These are phyloP conservation scores for Copidosoma aretas DNA, from an alignment of 2,888 invertebrate species.

Conservation along the genomic window DNA sequence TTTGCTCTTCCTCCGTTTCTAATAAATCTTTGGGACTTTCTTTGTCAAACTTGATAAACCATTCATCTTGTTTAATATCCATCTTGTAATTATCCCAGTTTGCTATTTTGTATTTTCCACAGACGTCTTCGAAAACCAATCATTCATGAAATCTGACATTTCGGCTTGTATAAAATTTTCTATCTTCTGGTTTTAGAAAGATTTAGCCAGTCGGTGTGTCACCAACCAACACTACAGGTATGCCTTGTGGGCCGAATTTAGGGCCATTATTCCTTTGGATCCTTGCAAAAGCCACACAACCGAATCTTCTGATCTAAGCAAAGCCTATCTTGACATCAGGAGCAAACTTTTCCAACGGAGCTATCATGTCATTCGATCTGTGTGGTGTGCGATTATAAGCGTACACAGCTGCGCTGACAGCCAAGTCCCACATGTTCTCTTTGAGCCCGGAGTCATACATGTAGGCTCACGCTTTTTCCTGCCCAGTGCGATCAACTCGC, in stretches of 20 bases:
- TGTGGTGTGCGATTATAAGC: conserved; percentile 36
- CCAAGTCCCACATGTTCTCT: conserved; percentile 35
- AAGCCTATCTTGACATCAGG: not conserved
- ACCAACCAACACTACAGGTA: conserved; percentile 10
- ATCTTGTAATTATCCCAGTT: not conserved
- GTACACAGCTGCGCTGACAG: conserved; percentile 35
- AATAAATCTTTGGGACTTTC: not conserved
- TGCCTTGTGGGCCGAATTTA: conserved; percentile 4
- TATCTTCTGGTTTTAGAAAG: conserved; percentile 39
- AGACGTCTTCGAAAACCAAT: conserved; percentile 42
- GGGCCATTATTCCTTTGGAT: conserved; percentile 29
- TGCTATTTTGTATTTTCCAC: conserved; percentile 4
- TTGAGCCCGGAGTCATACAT: conserved; percentile 31
- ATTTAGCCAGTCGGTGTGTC: conserved; percentile 37
- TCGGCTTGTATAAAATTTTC: conserved; percentile 36
- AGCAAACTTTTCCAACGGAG: not conserved
- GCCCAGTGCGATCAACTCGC: too few species aligned
- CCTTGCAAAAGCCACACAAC: conserved; percentile 36
- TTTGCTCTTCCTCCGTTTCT: conserved; percentile 15
- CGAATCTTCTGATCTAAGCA: conserved; percentile 21
- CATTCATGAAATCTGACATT: conserved; percentile 40
- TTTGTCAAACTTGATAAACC: not conserved
- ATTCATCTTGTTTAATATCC: not conserved
- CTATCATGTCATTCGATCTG: conserved; percentile 31
- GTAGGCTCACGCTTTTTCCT: not conserved